A percentile compares a stretch with the other conserved stretches of the same genome.
Conservation (phyloP, 2,888 invertebrate genomes). For the Trissoscelio sp. region DNA sequence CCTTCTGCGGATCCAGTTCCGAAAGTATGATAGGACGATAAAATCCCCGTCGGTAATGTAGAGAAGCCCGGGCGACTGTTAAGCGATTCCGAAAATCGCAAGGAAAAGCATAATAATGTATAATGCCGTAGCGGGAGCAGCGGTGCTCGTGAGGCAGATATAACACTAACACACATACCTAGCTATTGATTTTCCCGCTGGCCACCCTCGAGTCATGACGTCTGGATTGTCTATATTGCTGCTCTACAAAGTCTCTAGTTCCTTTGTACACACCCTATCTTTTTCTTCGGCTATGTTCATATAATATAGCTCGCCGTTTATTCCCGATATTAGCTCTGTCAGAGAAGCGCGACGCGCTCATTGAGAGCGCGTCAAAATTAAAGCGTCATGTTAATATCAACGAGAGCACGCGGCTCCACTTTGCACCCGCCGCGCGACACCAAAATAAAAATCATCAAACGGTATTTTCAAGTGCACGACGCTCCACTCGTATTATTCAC, state of each 20-base stretch:
- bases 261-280: conserved; percentile 59
- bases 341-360: conserved; percentile 11
- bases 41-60: conserved; percentile 23
- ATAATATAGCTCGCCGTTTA: conserved; percentile 41
- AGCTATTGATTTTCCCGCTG: conserved; percentile 77
- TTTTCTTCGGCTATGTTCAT: conserved; percentile 37
- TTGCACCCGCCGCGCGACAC: not conserved
- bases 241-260: conserved; percentile 66
- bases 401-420: not conserved
- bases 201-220: conserved; percentile 70
- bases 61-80: not conserved
- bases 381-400: conserved; percentile 5
- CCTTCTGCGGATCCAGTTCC: not conserved
- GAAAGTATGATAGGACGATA: not conserved
- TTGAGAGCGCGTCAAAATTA: conserved; percentile 6
- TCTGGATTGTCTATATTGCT: conserved; percentile 68
- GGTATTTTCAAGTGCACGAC: not conserved
- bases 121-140: conserved; percentile 13
- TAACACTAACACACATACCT: conserved; percentile 78
- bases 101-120: conserved; percentile 38
- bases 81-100: conserved; percentile 41
- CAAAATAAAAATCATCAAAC: conserved; percentile 6
- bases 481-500: not conserved
- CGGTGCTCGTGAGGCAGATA: conserved; percentile 68
- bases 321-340: conserved; percentile 50